Percentiles rank a stretch among this genome's conserved stretches.
Conservation (phyloP, 1,140 invertebrate species). For the Drosophila baimaii region DNA sequence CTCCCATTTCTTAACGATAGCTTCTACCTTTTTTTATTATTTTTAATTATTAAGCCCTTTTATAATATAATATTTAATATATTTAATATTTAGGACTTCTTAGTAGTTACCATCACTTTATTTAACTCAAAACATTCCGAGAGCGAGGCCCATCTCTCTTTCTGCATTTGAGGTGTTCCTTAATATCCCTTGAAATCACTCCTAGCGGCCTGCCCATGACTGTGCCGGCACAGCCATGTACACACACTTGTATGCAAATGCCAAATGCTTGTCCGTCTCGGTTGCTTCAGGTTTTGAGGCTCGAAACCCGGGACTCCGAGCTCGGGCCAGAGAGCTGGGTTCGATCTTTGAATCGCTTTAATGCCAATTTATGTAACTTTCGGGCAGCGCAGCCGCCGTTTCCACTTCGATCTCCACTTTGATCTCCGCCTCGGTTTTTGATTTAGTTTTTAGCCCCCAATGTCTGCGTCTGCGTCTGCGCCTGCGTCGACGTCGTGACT, state of each 20-base stretch:
- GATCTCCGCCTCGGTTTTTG: constrained; percentile 17
- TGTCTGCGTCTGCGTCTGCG: constrained; percentile 3
- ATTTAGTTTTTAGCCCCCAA: constrained; percentile 1
- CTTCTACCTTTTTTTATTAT: too few relatives aligned
- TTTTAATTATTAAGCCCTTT: too few relatives aligned
- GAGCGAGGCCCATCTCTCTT: background rate
- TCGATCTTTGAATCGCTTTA: constrained; percentile 73
- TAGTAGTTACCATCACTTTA: too few relatives aligned
- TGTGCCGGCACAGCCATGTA: constrained; percentile 9
- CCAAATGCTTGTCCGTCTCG: constrained; percentile 67
- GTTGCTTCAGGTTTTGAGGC: constrained; percentile 59
- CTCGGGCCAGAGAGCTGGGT: constrained; percentile 21
- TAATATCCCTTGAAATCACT: constrained; percentile 7
- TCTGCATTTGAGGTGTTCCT: background rate
- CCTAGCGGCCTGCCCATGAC: background rate
- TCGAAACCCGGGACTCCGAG: constrained; percentile 2
- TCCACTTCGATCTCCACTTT: constrained; percentile 27
- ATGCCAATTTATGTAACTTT: constrained; percentile 82
- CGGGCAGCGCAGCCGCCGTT: constrained; percentile 51
- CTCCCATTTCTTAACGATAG: too few relatives aligned
- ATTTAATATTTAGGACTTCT: too few relatives aligned
- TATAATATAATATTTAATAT: too few relatives aligned
- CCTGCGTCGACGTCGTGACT: constrained; percentile 51
- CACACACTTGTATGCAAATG: constrained; percentile 69
- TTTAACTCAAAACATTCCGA: too few relatives aligned